These are phyloP conservation scores for Pseudomyrmex gracilis DNA, from an alignment of 1,140 invertebrate species.

Conservation along the genomic window DNA sequence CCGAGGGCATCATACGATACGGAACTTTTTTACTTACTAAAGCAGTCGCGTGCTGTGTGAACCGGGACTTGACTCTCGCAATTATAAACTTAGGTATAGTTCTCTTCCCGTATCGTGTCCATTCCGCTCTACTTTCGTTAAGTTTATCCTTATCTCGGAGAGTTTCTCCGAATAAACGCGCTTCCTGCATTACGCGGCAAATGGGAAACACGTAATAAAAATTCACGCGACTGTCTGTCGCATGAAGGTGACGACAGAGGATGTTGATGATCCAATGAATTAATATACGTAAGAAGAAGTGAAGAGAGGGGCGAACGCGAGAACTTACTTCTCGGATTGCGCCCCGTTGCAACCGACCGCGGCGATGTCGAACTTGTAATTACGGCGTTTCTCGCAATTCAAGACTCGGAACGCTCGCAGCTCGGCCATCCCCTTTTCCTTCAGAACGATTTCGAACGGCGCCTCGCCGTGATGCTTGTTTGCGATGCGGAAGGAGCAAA, in stretches of 20 bases:
- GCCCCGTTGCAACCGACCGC: conserved; percentile 95
- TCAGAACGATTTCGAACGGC: conserved; percentile 90
- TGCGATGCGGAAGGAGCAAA: conserved; percentile 96
- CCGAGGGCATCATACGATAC: conserved; percentile 41
- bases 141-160: conserved; percentile 35
- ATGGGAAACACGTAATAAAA: not conserved
- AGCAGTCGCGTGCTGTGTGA: conserved; percentile 24
- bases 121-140: conserved; percentile 48
- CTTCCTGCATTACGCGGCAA: no score
- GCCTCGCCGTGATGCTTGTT: conserved; percentile 97
- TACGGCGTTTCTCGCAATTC: conserved; percentile 97
- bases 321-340: conserved; percentile 91
- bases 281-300: no score
- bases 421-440: conserved; percentile 86
- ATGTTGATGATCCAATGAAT: not conserved
- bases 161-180: conserved; percentile 31
- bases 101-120: conserved; percentile 12
- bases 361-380: conserved; percentile 98
- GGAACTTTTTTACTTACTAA: conserved; percentile 8
- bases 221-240: not conserved
- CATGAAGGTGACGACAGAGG: not conserved
- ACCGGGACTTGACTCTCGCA: not conserved
- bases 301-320: not conserved
- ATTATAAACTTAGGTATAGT: conserved; percentile 54
- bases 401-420: conserved; percentile 92